Evolutionary conservation across 2,797 vertebrate species (phyloP).

Genomic region (Phataginus tricuspis): DNA sequence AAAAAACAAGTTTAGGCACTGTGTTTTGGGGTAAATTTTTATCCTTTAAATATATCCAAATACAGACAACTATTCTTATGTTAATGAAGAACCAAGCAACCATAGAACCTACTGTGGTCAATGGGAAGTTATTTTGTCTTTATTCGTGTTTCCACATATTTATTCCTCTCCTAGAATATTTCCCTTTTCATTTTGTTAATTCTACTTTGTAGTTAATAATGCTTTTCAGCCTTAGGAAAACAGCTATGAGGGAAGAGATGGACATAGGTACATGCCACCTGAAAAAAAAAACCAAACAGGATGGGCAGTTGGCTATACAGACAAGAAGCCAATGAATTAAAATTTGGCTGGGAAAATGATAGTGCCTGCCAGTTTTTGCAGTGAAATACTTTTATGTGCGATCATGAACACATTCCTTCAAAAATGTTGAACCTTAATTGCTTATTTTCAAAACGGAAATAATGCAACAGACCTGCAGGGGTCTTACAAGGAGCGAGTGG

Average conservation of each 20-base stretch:
- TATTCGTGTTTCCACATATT: neutral
- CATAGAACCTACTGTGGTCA: neutral
- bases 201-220: neutral
- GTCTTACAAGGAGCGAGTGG: neutral
- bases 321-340: neutral
- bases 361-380: neutral
- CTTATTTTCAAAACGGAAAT: neutral
- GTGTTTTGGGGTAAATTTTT: neutral
- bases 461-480: neutral
- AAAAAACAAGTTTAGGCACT: neutral
- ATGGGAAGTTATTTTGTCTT: neutral
- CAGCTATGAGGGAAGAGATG: neutral
- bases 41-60: neutral
- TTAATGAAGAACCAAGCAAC: neutral
- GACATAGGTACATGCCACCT: neutral
- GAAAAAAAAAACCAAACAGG: neutral
- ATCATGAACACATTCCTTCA: accelerated
- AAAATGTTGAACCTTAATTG: neutral
- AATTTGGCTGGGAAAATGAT: neutral
- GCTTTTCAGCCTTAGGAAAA: neutral
- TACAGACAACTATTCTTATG: neutral
- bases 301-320: no score
- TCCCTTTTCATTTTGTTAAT: neutral
- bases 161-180: neutral
- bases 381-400: neutral